These are phyloP conservation scores for Nomada fabriciana DNA, from an alignment of 2,888 invertebrate species.

Conservation along the genomic window DNA sequence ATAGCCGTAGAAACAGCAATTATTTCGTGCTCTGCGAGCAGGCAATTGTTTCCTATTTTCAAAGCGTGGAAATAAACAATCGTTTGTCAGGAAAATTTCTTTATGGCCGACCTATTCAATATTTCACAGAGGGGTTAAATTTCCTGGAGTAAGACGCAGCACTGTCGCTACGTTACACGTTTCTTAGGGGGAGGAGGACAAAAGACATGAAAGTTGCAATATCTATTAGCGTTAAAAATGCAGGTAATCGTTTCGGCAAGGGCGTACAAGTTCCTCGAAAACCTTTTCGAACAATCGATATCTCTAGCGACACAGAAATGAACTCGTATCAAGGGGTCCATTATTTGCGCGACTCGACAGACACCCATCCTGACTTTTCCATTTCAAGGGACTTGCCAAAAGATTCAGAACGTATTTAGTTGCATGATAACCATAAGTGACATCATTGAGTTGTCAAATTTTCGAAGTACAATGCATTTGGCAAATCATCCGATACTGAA, in stretches of 20 bases:
- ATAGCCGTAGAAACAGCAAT: conserved; percentile 15
- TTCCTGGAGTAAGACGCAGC: background rate
- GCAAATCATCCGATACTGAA: too few relatives aligned
- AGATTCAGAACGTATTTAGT: conserved; percentile 11
- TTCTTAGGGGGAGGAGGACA: conserved; percentile 3
- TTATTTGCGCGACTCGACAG: background rate
- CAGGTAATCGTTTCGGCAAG: conserved; percentile 25
- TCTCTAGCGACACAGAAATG: conserved; percentile 34
- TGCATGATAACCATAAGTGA: too few relatives aligned
- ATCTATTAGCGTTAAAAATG: conserved; percentile 35
- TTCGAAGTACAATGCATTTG: too few relatives aligned
- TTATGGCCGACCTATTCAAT: background rate
- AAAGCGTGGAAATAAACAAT: background rate
- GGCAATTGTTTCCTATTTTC: conserved; percentile 1
- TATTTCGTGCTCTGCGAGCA: conserved; percentile 8
- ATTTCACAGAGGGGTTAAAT: background rate
- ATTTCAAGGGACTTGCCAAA: background rate
- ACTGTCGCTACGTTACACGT: background rate
- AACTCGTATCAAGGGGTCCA: conserved; percentile 33
- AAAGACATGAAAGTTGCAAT: conserved; percentile 16
- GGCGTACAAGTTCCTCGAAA: conserved; percentile 25
- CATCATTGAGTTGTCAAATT: too few relatives aligned
- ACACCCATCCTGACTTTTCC: too few relatives aligned
- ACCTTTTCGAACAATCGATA: conserved; percentile 43
- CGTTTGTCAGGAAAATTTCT: background rate